Conservation (phyloP, 2,888 invertebrate species). For the Rutpela maculata region DNA sequence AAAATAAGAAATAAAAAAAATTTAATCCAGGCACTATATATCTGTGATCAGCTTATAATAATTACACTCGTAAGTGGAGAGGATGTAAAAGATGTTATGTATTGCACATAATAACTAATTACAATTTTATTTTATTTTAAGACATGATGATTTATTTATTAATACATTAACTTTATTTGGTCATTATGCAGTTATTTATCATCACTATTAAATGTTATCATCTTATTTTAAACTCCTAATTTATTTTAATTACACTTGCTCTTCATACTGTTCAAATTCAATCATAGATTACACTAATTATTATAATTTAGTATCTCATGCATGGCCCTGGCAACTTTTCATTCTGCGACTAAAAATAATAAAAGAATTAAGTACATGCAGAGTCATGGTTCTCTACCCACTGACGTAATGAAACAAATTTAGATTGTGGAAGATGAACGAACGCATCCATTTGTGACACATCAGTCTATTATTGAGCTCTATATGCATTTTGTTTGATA, state of each 20-base stretch:
- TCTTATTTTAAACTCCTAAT: too few relatives aligned
- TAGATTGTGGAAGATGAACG: background rate
- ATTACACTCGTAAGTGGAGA: too few relatives aligned
- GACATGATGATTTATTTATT: too few relatives aligned
- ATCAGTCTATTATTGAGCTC: background rate
- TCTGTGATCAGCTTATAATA: too few relatives aligned
- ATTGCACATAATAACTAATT: too few relatives aligned
- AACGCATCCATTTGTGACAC: background rate
- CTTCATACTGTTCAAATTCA: background rate
- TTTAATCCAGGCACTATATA: too few relatives aligned
- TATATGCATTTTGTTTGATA: background rate
- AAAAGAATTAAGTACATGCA: background rate
- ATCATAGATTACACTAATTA: background rate
- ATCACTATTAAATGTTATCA: too few relatives aligned
- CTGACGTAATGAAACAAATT: background rate
- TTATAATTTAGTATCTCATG: background rate
- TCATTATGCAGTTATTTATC: too few relatives aligned
- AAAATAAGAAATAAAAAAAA: too few relatives aligned
- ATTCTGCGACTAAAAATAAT: constrained; percentile 2
- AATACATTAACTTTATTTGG: too few relatives aligned
- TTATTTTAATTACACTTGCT: background rate
- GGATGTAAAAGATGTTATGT: too few relatives aligned
- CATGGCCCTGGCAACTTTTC: background rate
- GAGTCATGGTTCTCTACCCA: background rate
- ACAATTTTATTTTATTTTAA: too few relatives aligned